Conservation (phyloP, 2,797 vertebrate species). For the Pipistrellus pipistrellus region DNA sequence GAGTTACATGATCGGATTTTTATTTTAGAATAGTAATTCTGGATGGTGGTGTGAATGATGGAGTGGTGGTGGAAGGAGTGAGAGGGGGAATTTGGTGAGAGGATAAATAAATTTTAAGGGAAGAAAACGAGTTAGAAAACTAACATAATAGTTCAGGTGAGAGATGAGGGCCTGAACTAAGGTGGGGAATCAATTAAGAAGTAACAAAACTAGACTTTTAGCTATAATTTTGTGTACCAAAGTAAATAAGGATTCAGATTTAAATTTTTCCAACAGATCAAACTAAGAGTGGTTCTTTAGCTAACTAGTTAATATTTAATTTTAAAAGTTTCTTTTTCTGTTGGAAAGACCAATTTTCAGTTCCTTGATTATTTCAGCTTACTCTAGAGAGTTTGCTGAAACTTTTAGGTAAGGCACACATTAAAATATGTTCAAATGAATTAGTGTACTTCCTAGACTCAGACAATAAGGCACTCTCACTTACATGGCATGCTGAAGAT, state of each 20-base stretch:
- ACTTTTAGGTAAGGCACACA: constrained; percentile 82
- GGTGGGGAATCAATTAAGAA: constrained; percentile 74
- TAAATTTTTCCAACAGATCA: constrained; percentile 83
- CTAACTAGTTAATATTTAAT: constrained; percentile 78
- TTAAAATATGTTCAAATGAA: constrained; percentile 82
- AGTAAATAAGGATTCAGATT: constrained; percentile 83
- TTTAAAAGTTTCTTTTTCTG: constrained; percentile 71
- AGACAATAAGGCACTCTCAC: constrained; percentile 86
- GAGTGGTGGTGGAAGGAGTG: constrained; percentile 61
- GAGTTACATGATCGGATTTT: constrained; percentile 75
- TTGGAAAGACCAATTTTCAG: constrained; percentile 81
- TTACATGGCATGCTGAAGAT: constrained; percentile 99
- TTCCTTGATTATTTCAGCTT: constrained; percentile 85
- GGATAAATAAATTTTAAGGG: constrained; percentile 75
- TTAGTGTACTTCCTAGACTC: constrained; percentile 86
- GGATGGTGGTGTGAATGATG: constrained; percentile 79
- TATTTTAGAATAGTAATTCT: constrained; percentile 76
- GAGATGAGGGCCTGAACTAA: constrained; percentile 79
- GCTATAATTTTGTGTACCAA: constrained; percentile 82
- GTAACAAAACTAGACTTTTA: constrained; percentile 73
- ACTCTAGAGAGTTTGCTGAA: constrained; percentile 82
- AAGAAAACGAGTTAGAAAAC: constrained; percentile 78
- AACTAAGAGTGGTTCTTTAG: constrained; percentile 71
- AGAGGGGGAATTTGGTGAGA: constrained; percentile 68
- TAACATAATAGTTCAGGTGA: constrained; percentile 78